Evolutionary conservation across 2,888 invertebrate species (phyloP), one percentile per base, ranked within the genome.

Genomic region (Rhagonycha fulva): DNA sequence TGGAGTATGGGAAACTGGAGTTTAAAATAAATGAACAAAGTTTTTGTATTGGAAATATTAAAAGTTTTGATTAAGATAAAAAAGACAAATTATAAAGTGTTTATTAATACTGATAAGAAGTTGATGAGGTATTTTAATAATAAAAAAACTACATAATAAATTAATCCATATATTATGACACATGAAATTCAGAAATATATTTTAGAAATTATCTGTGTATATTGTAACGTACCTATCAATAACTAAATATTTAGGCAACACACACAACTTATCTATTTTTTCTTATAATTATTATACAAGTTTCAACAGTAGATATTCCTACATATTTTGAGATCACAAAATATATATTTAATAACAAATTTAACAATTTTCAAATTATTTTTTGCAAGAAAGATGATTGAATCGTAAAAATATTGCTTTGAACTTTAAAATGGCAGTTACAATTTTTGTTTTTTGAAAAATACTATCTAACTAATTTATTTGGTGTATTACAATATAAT

Each of bases 301-400:
- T 82, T 19, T 86, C 85, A 87, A 86, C 86, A 85, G 85, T 85
- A 47, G 47, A 47, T 47, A 86, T 86, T 82, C 84, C 85, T 86
- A 86, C 86, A 86, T 86, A 86, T 87, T 87, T 87, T 88, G 88
- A 88, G 88, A 88, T 88, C 88, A 88, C 87, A 88, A 88, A 88
- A 87, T 86, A 87, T 85, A 87, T 86, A 86, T 81, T 86, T 84
- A 85, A 84, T 86, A 86, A 87, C 86, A 87, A 87, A 87, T 87
- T 85, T 84, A 87, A 87, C 86, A 86, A 86, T 85, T 82, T 84
- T 77, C 74, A n/a, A 80, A 74, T 60, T 62, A 60, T 14, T 61
- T 76, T 73, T 77, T 79, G 76, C 77, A 76, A 78, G 78, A 71
- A 71, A 75, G 66, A 73, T 70, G 71, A 77, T 73, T 73, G 68